phyloP scores from a whole-genome alignment of 1,140 invertebrate species.

The Agraylea sexmaculata region DNA sequence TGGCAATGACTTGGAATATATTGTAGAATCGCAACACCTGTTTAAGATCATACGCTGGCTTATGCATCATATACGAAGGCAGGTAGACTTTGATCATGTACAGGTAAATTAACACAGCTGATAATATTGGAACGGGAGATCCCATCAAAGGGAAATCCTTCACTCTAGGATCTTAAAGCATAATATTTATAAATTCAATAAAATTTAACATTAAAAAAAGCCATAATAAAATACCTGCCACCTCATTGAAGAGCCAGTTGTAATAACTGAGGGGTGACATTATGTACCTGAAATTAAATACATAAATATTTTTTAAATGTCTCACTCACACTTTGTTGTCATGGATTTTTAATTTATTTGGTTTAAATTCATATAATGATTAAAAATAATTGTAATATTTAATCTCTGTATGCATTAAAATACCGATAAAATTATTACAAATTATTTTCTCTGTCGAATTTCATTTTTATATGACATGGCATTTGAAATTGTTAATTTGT shows the following conservation, averaged over 20 bases:
- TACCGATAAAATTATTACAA: too few relatives aligned
- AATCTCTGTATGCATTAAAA: too few relatives aligned
- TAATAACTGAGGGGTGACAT: too few relatives aligned
- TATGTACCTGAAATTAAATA: too few relatives aligned
- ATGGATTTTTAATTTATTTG: too few relatives aligned
- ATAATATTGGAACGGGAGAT: conserved; percentile 37
- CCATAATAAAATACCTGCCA: conserved; percentile 25
- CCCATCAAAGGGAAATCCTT: conserved; percentile 45
- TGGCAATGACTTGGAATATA: conserved; percentile 31
- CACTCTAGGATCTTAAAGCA: conserved; percentile 45
- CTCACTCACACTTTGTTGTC: too few relatives aligned
- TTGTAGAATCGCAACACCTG: conserved; percentile 35
- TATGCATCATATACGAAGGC: conserved; percentile 40
- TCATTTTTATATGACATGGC: not conserved
- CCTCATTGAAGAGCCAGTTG: conserved; percentile 28
- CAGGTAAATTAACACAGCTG: conserved; percentile 50
- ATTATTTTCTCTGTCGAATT: not conserved
- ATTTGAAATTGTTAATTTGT: conserved; percentile 2
- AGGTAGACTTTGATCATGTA: conserved; percentile 49
- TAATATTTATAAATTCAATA: not conserved
- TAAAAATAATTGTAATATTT: too few relatives aligned
- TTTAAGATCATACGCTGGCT: conserved; percentile 27
- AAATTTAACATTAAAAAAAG: not conserved
- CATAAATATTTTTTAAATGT: too few relatives aligned
- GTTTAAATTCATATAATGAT: too few relatives aligned